Percentiles rank a stretch among this genome's conserved stretches.
Evolutionary conservation across 1,140 invertebrate species (phyloP).

Genomic region (Macrobrachium rosenbergii): DNA sequence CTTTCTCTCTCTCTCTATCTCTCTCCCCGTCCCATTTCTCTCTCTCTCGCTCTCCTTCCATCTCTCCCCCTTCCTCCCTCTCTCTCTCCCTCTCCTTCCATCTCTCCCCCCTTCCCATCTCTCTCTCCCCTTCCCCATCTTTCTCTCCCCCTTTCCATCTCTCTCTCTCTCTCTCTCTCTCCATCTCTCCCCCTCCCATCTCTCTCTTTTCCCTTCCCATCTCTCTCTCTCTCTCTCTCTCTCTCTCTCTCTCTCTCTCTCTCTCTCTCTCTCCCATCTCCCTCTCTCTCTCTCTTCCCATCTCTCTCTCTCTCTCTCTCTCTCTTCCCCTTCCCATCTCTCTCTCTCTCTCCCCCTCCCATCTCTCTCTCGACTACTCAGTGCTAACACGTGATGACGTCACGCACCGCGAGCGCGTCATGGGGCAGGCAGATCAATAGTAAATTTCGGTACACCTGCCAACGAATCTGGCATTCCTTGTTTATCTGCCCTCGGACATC

Average conservation of each 20-base stretch:
- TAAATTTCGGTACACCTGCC: background rate
- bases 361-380: background rate
- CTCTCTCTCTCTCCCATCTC: background rate
- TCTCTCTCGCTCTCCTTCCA: too few species aligned
- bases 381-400: background rate
- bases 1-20: too few species aligned
- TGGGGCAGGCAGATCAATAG: conserved; percentile 6
- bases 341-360: conserved; percentile 28
- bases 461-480: background rate
- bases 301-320: background rate
- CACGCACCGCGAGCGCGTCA: too few species aligned
- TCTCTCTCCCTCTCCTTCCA: background rate
- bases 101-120: background rate
- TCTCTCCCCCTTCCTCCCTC: too few species aligned
- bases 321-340: background rate
- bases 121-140: background rate
- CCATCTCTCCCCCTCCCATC: background rate
- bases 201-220: background rate
- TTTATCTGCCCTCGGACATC: conserved; percentile 3
- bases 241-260: background rate
- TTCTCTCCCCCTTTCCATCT: background rate
- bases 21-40: too few species aligned
- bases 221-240: conserved; percentile 23
- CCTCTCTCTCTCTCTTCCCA: background rate
- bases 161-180: background rate